These are phyloP conservation scores for Metellina segmentata DNA, from an alignment of 2,888 invertebrate genomes.

Conservation along the genomic window DNA sequence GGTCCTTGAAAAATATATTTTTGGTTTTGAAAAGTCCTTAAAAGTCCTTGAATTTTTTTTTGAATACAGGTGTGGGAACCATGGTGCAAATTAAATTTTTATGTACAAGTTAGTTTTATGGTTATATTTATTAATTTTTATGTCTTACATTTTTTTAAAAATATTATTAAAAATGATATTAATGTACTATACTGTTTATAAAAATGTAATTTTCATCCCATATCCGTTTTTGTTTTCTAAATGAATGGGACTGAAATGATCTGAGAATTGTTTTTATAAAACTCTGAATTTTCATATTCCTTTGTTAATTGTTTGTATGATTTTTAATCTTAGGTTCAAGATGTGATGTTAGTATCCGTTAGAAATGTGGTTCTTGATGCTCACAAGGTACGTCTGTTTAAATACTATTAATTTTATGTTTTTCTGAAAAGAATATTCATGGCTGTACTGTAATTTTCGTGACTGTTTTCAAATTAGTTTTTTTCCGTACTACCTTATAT, in stretches of 20 bases:
- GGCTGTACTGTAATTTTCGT: neutral
- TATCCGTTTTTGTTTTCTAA: too few species aligned
- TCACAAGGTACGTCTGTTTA: constrained; percentile 79
- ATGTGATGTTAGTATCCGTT: constrained; percentile 89
- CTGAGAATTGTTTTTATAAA: neutral
- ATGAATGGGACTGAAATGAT: neutral
- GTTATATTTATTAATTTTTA: too few species aligned
- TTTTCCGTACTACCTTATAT: neutral
- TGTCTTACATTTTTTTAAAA: too few species aligned
- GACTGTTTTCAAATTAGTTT: neutral
- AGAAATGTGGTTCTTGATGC: constrained; percentile 85
- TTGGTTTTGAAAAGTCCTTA: too few species aligned
- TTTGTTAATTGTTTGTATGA: neutral
- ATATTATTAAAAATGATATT: too few species aligned
- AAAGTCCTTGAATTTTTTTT: too few species aligned
- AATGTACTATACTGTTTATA: too few species aligned
- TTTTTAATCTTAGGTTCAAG: constrained; percentile 85
- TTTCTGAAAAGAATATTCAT: neutral
- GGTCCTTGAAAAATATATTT: too few species aligned
- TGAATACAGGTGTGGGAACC: too few species aligned
- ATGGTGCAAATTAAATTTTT: too few species aligned
- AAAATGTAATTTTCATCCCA: too few species aligned
- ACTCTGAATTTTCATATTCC: neutral
- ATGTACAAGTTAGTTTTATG: too few species aligned
- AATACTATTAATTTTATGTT: constrained; percentile 1